phyloP scores from a whole-genome alignment of 2,888 invertebrate genomes.

The Ischnura elegans region DNA sequence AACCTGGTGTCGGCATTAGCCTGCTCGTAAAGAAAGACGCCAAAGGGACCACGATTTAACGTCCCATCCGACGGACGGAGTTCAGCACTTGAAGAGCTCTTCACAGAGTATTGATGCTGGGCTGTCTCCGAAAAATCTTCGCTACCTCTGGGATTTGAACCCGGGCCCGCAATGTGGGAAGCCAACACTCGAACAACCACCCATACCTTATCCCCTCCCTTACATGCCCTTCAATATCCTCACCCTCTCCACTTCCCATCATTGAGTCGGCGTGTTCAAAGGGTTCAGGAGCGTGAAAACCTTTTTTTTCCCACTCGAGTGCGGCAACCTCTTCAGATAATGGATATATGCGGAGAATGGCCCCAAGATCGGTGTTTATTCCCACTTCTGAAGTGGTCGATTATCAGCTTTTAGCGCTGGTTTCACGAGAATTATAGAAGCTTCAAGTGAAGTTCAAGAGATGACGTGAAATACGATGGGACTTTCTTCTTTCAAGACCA shows the following conservation, averaged over 20 bases:
- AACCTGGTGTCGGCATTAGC: too few relatives aligned
- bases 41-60: too few relatives aligned
- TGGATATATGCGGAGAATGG: neutral
- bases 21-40: too few relatives aligned
- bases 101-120: too few relatives aligned
- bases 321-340: neutral
- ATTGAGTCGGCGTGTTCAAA: neutral
- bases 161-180: too few relatives aligned
- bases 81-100: too few relatives aligned
- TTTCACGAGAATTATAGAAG: neutral
- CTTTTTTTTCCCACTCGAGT: neutral
- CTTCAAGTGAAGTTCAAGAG: slow-evolving; percentile 9
- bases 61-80: too few relatives aligned
- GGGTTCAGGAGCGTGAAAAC: neutral
- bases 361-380: neutral
- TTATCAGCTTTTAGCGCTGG: slow-evolving; percentile 21
- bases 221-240: neutral
- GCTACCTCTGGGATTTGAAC: too few relatives aligned
- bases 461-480: neutral
- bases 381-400: slow-evolving; percentile 1
- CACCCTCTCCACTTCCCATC: neutral
- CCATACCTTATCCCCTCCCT: too few relatives aligned
- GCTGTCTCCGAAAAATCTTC: too few relatives aligned
- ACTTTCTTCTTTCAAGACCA: neutral
- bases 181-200: too few relatives aligned